Percentiles rank a stretch among this genome's conserved stretches.
Conservation (phyloP, 2,113 vertebrate species). For the Epinephelus fuscoguttatus region DNA sequence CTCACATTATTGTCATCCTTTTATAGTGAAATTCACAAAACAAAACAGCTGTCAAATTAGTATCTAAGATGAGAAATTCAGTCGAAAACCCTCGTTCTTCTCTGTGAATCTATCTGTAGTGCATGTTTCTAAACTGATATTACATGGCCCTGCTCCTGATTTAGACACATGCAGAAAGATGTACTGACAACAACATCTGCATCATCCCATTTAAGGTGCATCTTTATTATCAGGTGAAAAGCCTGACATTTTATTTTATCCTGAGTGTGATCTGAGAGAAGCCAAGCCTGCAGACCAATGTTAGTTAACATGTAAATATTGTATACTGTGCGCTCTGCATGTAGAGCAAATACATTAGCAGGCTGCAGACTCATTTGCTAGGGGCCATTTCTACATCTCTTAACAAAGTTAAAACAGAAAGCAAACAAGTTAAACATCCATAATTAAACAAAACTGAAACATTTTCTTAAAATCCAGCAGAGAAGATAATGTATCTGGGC, state of each 20-base stretch:
- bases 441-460: constrained; percentile 50
- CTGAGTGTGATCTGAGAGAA: constrained; percentile 35
- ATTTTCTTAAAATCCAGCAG: constrained; percentile 19
- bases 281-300: constrained; percentile 10
- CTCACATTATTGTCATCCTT: constrained; percentile 36
- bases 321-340: constrained; percentile 11
- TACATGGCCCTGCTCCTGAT: constrained; percentile 41
- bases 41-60: constrained; percentile 51
- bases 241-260: constrained; percentile 19
- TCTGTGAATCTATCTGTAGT: constrained; percentile 20
- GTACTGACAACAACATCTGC: constrained; percentile 54
- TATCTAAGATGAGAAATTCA: constrained; percentile 20
- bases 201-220: constrained; percentile 45
- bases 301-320: constrained; percentile 45
- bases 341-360: constrained; percentile 57
- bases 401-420: constrained; percentile 44
- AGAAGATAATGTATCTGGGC: constrained; percentile 13
- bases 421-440: constrained; percentile 48
- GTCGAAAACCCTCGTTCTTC: constrained; percentile 6
- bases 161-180: constrained; percentile 28
- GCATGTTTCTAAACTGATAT: constrained; percentile 38
- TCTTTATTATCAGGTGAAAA: constrained; percentile 16
- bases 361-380: constrained; percentile 45
- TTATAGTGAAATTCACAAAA: constrained; percentile 25
- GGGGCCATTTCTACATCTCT: constrained; percentile 34